Base-by-base conservation (phyloP, 2,113 vertebrate species). In the Varanus salvator region DNA sequence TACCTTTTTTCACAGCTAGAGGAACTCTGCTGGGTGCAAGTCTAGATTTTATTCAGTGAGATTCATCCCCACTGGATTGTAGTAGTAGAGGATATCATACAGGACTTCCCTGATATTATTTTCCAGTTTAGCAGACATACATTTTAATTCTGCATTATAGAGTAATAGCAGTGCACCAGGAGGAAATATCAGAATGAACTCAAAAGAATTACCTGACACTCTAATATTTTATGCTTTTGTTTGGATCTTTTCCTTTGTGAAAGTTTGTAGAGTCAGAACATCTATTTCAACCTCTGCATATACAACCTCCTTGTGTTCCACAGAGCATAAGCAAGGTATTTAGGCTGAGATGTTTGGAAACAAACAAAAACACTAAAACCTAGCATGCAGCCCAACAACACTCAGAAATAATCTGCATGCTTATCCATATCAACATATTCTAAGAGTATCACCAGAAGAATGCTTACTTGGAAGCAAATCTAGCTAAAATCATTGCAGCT, bases 131-230 rank as follows among this genome's bases (percentile, higher is more conserved):
- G 80, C 81, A 87, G 5, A 91, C 17, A 19, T 64, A 19, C 60
- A 64, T 64, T 64, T 9, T 64, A 64, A 64, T 64, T 15, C 60
- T 19, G 19, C 11, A 64, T 21, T n/a, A n/a, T 19, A 34, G 31
- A n/a, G 8, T 19, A 15, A 19, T 64, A 64, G 17, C 17, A 57
- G 54, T 4, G 29, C 14, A 34, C 54, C 52, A 57, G 31, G 31
- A 92, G 83, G 93, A 85, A 0, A 54, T 86, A 91, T 90, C 38
- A 60, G 88, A 92, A 91, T 89, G 90, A 71, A 17, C 60, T 90
- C 27, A 68, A 80, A 31, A 44, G 34, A 91, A 76, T 86, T 80
- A 87, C 71, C 91, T 75, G 31, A 34, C 84, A 27, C 90, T 92
- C 87, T 92, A 87, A 68, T 92, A 85, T 91, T 44, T 44, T 44